Evolutionary conservation across 2,888 invertebrate species (phyloP).

Genomic region (Melinaea marsaeus): DNA sequence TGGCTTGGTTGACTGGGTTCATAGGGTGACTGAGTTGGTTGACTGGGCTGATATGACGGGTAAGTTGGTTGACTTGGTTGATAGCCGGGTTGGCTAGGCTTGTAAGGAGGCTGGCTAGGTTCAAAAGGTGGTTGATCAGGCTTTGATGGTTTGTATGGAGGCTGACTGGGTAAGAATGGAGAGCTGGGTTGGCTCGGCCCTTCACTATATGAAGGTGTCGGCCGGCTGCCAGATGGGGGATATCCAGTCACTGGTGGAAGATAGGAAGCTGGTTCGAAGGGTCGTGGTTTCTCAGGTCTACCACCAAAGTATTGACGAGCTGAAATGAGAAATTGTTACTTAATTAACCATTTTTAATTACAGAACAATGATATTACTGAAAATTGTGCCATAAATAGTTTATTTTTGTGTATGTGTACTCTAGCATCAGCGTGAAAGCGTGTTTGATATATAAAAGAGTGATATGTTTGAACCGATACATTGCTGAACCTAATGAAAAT

Average conservation of each 20-base stretch:
- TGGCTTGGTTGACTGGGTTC: constrained; percentile 37
- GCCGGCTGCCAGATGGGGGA: constrained; percentile 61
- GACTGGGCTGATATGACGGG: constrained; percentile 38
- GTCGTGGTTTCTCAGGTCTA: constrained; percentile 82
- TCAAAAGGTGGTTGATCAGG: constrained; percentile 41
- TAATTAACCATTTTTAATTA: constrained; percentile 5
- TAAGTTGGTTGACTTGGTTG: constrained; percentile 38
- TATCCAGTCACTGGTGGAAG: constrained; percentile 63
- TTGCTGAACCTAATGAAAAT: too few relatives aligned
- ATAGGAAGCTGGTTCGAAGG: constrained; percentile 78
- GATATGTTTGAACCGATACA: too few relatives aligned
- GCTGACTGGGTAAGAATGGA: constrained; percentile 39
- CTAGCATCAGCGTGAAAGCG: constrained; percentile 1
- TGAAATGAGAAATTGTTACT: constrained; percentile 51
- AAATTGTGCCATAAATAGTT: background rate
- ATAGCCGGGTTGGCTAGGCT: constrained; percentile 42
- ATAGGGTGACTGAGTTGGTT: constrained; percentile 26
- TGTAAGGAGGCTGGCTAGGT: constrained; percentile 44
- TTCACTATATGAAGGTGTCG: constrained; percentile 64
- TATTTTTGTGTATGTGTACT: background rate
- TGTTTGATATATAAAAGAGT: background rate
- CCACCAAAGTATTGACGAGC: constrained; percentile 83
- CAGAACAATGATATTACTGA: background rate
- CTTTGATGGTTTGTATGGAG: constrained; percentile 39
- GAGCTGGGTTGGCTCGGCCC: constrained; percentile 49